Evolutionary conservation across 2,797 vertebrate species (phyloP), one percentile per base, ranked within the genome.

Genomic region (Spea hammondii): DNA sequence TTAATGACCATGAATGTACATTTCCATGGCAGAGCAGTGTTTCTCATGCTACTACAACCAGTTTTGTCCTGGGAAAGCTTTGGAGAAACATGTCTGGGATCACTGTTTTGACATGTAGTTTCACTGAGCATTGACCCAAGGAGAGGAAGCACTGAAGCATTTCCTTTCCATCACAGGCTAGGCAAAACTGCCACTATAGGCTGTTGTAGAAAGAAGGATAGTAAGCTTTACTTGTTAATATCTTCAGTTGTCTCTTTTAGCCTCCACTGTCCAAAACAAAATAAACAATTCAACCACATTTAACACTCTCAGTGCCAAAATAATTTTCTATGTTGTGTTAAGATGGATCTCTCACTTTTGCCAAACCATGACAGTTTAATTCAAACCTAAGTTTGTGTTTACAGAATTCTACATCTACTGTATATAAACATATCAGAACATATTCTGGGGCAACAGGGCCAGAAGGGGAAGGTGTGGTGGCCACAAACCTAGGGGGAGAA

Each of bases 41-140:
- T 78, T 78, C 70, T 49, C 50, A 60, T 46, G 32, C 60, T 70
- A 65, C 13, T 9, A 74, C 44, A 65, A 57, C 66, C 32, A 4
- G 32, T 46, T 57, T 64, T 51, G 49, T 66, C 80, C 74, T 83
- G 80, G 78, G 75, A 84, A 83, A 70, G 64, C 57, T 65, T 44
- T 54, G 50, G 0, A 0, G n/a, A 17, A 73, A 49, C 8, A 5
- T 49, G 46, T 48, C 0, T 53, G 7, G 77, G 84, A 79, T 65
- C 13, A 76, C 62, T 80, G 76, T 51, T 32, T 73, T 59, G 80
- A 84, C 0, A 0, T 9, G 60, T 1, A 5, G 48, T 17, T 55
- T 0, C 0, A 53, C 45, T 0, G 0, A 70, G 46, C 80, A 44
- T 17, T 13, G 70, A 73, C 62, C 82, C 65, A 0, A 45, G 69